These are phyloP conservation scores for Corydoras maculifer DNA, from an alignment of 2,113 vertebrate genomes.

Conservation along the genomic window DNA sequence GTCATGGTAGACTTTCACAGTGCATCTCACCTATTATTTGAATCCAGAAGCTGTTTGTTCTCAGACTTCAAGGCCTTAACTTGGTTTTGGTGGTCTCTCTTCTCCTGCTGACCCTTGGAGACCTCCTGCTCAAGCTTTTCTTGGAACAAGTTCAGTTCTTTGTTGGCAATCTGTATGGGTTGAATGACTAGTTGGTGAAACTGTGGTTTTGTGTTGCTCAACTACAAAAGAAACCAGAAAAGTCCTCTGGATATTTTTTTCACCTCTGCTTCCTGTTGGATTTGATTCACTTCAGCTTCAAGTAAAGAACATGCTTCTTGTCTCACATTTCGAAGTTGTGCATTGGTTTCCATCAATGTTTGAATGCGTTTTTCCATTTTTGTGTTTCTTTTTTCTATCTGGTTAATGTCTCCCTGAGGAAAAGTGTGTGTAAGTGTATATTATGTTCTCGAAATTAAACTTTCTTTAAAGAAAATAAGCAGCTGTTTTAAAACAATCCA, in stretches of 20 bases:
- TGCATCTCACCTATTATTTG: slow-evolving; percentile 61
- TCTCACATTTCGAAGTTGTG: slow-evolving; percentile 47
- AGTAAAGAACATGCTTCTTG: slow-evolving; percentile 48
- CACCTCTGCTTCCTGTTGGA: slow-evolving; percentile 67
- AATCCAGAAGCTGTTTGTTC: slow-evolving; percentile 62
- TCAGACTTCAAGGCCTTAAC: slow-evolving; percentile 69
- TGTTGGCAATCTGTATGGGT: slow-evolving; percentile 69
- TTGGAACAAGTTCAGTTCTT: slow-evolving; percentile 75
- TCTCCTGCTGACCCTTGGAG: slow-evolving; percentile 83
- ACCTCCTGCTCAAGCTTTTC: slow-evolving; percentile 74
- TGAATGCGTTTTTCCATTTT: slow-evolving; percentile 61
- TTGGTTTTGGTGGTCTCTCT: slow-evolving; percentile 75
- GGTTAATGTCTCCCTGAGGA: slow-evolving; percentile 74
- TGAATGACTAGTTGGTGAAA: neutral
- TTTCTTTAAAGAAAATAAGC: neutral
- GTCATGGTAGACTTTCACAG: no score
- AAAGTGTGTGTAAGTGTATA: no score
- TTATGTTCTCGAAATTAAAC: neutral
- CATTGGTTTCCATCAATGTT: slow-evolving; percentile 48
- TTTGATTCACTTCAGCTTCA: slow-evolving; percentile 59
- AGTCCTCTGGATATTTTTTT: neutral
- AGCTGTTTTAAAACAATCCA: no score
- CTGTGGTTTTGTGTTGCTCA: neutral
- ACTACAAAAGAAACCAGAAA: neutral
- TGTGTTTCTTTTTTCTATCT: slow-evolving; percentile 63